Evolutionary conservation across 1,140 invertebrate species (phyloP).

Genomic region (Papilio xuthus): DNA sequence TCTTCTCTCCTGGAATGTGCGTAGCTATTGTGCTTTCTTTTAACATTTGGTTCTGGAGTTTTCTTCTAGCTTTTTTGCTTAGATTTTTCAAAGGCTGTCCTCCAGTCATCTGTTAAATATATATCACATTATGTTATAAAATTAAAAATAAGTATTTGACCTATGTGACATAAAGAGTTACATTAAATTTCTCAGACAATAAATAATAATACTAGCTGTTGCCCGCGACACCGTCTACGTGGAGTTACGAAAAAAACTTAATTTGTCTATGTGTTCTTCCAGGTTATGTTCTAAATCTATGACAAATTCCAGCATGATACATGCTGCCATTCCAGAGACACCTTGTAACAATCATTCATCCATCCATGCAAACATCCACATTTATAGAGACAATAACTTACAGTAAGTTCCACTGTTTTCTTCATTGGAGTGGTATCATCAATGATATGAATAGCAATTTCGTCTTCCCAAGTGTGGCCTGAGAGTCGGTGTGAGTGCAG

Average conservation of each 20-base stretch:
- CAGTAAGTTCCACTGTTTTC: slow-evolving; percentile 63
- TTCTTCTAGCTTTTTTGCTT: slow-evolving; percentile 71
- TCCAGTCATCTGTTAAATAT: slow-evolving; percentile 54
- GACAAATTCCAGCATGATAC: too few relatives aligned
- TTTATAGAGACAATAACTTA: slow-evolving; percentile 46
- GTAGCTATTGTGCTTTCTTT: slow-evolving; percentile 59
- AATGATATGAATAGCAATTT: slow-evolving; percentile 53
- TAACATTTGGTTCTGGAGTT: slow-evolving; percentile 61
- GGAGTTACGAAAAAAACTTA: too few relatives aligned
- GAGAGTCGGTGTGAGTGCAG: slow-evolving; percentile 52
- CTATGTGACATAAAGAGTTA: too few relatives aligned
- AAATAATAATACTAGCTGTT: too few relatives aligned
- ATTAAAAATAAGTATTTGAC: too few relatives aligned
- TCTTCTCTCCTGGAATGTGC: slow-evolving; percentile 64
- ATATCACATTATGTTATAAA: neutral
- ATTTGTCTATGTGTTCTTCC: too few relatives aligned
- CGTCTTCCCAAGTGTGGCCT: slow-evolving; percentile 53
- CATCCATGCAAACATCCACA: too few relatives aligned
- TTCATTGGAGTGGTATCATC: slow-evolving; percentile 55
- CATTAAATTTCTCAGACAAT: too few relatives aligned
- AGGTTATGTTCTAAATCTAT: too few relatives aligned
- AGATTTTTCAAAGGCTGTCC: slow-evolving; percentile 63
- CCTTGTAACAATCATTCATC: too few relatives aligned
- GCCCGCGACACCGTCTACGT: too few relatives aligned
- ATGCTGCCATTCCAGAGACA: too few relatives aligned